A percentile compares a stretch with the other conserved stretches of the same genome.
phyloP scores from a whole-genome alignment of 2,797 vertebrate species.

The Champsocephalus gunnari region DNA sequence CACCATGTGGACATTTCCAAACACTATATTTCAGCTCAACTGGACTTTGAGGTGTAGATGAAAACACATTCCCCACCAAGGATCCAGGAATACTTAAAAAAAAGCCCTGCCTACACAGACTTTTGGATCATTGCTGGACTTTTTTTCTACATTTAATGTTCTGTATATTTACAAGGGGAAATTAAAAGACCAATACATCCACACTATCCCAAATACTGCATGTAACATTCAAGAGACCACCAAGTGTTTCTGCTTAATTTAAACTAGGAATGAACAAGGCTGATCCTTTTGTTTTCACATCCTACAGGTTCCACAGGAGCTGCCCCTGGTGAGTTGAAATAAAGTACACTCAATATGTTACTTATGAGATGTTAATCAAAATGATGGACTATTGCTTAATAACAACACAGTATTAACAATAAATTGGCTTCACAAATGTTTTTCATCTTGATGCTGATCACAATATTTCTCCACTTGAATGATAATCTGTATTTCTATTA shows the following conservation, averaged over 20 bases:
- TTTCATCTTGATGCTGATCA: constrained; percentile 8
- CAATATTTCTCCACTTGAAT: constrained; percentile 4
- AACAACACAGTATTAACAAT: background rate
- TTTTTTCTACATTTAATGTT: background rate
- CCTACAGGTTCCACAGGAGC: constrained; percentile 53
- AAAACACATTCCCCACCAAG: background rate
- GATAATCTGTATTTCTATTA: constrained; percentile 23
- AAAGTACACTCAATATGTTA: background rate
- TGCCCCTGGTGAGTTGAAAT: constrained; percentile 39
- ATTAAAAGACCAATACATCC: background rate
- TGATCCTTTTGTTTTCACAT: constrained; percentile 10
- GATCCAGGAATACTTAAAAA: background rate
- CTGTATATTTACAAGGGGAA: background rate
- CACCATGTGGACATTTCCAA: constrained; percentile 35
- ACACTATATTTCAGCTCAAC: background rate
- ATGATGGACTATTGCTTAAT: background rate
- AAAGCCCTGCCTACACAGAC: background rate
- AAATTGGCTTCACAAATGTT: background rate
- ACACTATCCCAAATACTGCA: background rate
- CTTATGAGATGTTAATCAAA: background rate
- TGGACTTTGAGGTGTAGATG: background rate
- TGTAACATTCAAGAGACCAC: background rate
- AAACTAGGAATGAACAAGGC: background rate
- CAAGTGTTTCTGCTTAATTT: background rate
- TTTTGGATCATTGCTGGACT: background rate